Conservation (phyloP, 2,113 vertebrate species). For the Oophaga pumilio region DNA sequence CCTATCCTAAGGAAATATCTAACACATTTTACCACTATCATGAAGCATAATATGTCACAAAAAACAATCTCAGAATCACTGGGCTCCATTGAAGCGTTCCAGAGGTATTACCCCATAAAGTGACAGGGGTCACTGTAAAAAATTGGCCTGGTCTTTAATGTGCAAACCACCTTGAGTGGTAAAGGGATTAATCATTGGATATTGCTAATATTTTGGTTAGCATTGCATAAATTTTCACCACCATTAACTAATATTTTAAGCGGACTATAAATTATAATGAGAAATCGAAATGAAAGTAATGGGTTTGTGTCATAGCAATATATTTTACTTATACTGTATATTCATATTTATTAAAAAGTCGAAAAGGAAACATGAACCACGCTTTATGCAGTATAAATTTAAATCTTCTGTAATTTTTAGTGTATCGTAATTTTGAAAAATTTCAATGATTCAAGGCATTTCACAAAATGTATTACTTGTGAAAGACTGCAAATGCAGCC, state of each 20-base stretch:
- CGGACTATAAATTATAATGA: neutral
- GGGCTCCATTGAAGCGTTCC: too few relatives aligned
- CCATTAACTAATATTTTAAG: conserved; percentile 14
- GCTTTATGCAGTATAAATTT: neutral
- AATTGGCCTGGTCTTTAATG: too few relatives aligned
- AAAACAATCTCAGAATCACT: too few relatives aligned
- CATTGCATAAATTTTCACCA: neutral
- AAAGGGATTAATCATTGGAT: neutral
- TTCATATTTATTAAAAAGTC: neutral
- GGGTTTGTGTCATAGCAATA: neutral
- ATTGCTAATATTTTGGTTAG: neutral
- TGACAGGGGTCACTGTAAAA: too few relatives aligned
- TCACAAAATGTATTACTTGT: neutral
- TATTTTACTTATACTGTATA: neutral
- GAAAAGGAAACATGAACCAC: neutral
- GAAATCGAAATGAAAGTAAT: neutral
- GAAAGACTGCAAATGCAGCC: too few relatives aligned
- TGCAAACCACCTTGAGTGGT: too few relatives aligned
- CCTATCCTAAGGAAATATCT: too few relatives aligned
- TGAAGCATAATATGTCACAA: too few relatives aligned
- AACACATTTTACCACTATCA: too few relatives aligned
- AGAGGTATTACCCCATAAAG: too few relatives aligned
- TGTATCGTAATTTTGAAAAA: neutral
- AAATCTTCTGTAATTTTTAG: neutral
- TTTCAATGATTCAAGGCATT: neutral